Evolutionary conservation across 2,797 vertebrate species (phyloP), one percentile per base, ranked within the genome.

Genomic region (Acomys russatus): DNA sequence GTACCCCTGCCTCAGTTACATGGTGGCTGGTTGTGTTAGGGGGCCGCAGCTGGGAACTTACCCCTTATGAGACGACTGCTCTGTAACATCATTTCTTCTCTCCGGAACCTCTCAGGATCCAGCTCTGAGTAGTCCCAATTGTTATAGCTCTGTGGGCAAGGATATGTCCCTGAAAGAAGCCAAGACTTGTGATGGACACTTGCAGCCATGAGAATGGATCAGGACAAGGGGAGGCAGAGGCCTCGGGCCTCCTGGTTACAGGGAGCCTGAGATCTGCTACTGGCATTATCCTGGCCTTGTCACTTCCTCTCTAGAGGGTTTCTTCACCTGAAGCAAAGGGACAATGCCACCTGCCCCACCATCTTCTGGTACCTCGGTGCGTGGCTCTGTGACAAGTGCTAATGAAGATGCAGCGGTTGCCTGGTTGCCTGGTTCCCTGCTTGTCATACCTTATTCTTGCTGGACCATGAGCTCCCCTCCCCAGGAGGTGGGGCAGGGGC

Each of bases 21-120:
- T 20, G 30, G 59, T 66, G 22, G 20, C 30, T 28, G n/a, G 10
- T 33, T 85, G 23, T 33, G 70, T 10, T 35, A 35, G 56, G 3
- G 35, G 17, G 8, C 28, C 28, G n/a, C 18, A 5, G 88, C 71
- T 59, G 3, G 28, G 38, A 28, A 56, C 94, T 97, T 76, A 96
- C 77, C 49, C 63, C 17, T 97, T 9, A 44, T 20, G 66, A 86
- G 0, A 14, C 14, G 66, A 89, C 17, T 85, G 73, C 90, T 97
- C 44, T 91, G 80, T 5, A 64, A 74, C 7, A 97, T 51, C 35
- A 97, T 23, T 68, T 96, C 93, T 92, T 97, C 98, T 80, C 95
- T 96, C 85, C 74, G 95, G 76, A 86, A 95, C 86, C 97, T 89
- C 94, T 97, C 98, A 11, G 68, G 90, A 83, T 98, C 98, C 91